Evolutionary conservation across 2,888 invertebrate genomes (phyloP), one percentile per base, ranked within the genome.

Genomic region (Fragum fragum): DNA sequence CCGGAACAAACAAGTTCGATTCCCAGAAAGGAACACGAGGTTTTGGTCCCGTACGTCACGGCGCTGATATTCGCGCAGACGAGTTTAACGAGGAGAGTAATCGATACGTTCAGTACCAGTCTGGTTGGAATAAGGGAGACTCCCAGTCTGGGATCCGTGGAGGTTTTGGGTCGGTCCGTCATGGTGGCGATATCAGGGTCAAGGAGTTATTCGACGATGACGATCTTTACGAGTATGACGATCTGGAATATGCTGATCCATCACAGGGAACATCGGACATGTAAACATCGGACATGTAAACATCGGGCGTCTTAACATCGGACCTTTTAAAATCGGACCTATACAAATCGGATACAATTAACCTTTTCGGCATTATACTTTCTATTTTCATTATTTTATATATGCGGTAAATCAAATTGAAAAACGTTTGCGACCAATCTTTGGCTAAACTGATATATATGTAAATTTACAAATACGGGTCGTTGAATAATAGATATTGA

Each of bases 1-100:
- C 92, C 14, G 94, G 94, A 29, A 91, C 92, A 47, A 94, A 94
- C 89, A 93, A 93, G 82, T 90, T 89, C 39, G 94, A 93, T 32
- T 91, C 91, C 47, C 94, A 94, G 88, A 75, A 88, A 9, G 94
- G 94, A 18, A 94, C 93, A 92, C 79, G 81, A 14, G 93, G 84
- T 57, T 79, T 89, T 18, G 91, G 92, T 7, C 88, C 90, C n/a
- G 87, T 88, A 1, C 88, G 92, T 26, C 94, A 94, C 85, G 93
- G 93, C 36, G 90, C 94, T 28, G 94, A 94, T 83, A 94, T 94
- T 84, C 76, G 90, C 42, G 90, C 92, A 23, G 94, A 94, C 57
- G 92, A 92, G 23, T 86, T 91, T 79, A 80, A 83, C 26, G 87
- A 85, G 32, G 93, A 90, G 28, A 92, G 93, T 55, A 89, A 91